A percentile compares a stretch with the other conserved stretches of the same genome.
These are phyloP conservation scores for Luehdorfia chinensis DNA, from an alignment of 1,140 invertebrate genomes.

Conservation along the genomic window DNA sequence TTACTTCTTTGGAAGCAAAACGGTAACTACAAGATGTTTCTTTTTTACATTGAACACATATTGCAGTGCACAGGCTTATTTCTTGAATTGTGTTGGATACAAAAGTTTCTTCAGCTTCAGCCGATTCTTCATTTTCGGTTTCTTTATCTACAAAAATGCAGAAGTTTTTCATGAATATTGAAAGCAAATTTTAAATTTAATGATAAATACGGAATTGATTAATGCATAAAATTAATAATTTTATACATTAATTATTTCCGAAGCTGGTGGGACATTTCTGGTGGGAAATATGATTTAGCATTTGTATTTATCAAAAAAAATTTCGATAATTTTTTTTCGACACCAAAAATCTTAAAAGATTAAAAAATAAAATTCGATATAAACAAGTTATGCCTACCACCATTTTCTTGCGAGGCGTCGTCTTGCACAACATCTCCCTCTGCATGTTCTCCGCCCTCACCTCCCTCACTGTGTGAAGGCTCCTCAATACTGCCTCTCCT, in stretches of 20 bases:
- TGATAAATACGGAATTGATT: neutral
- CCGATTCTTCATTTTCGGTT: constrained; percentile 44
- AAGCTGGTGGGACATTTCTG: too few relatives aligned
- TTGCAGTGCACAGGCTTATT: constrained; percentile 43
- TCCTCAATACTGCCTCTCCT: constrained; percentile 23
- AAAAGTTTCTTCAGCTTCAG: constrained; percentile 36
- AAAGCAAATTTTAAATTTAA: neutral
- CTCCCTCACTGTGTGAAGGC: constrained; percentile 25
- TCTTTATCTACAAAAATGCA: constrained; percentile 54
- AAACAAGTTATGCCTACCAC: constrained; percentile 22
- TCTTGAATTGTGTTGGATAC: constrained; percentile 45
- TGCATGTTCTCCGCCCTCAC: constrained; percentile 15
- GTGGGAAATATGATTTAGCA: too few relatives aligned
- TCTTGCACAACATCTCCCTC: constrained; percentile 23
- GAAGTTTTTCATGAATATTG: constrained; percentile 12
- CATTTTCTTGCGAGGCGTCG: constrained; percentile 40
- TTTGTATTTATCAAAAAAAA: too few relatives aligned
- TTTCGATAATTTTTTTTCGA: too few relatives aligned
- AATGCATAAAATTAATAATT: too few relatives aligned
- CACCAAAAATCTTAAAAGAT: too few relatives aligned
- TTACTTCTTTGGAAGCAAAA: constrained; percentile 37
- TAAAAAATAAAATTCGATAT: too few relatives aligned
- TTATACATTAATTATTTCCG: too few relatives aligned
- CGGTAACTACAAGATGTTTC: constrained; percentile 45
- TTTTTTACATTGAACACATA: constrained; percentile 52